Conservation (phyloP, 1,140 invertebrate species). For the Micrasema minimum region DNA sequence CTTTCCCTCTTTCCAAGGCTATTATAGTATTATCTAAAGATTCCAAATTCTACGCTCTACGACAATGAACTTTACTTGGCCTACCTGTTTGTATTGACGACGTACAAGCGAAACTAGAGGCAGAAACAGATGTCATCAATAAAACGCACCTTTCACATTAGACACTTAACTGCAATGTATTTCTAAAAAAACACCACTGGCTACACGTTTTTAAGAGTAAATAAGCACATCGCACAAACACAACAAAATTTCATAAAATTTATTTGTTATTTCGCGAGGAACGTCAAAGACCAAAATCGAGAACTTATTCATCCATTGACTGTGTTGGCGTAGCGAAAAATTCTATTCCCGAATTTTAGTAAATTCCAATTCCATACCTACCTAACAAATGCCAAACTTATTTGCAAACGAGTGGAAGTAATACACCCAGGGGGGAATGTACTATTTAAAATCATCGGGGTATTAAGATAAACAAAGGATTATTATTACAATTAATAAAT, state of each 20-base stretch:
- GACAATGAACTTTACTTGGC: constrained; percentile 33
- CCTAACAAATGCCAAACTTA: too few species aligned
- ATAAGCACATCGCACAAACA: constrained; percentile 28
- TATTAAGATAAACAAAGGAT: too few species aligned
- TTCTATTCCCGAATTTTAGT: not conserved
- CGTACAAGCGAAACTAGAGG: constrained; percentile 40
- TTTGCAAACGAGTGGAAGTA: too few species aligned
- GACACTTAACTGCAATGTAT: constrained; percentile 22
- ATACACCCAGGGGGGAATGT: too few species aligned
- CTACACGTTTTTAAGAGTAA: constrained; percentile 16
- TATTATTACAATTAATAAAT: too few species aligned
- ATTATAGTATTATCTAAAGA: not conserved
- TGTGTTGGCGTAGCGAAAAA: constrained; percentile 16
- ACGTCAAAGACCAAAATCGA: constrained; percentile 43
- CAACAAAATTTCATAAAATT: constrained; percentile 17
- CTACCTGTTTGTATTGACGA: constrained; percentile 48
- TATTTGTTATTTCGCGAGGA: constrained; percentile 45
- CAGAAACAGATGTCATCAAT: constrained; percentile 48
- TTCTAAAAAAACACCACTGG: constrained; percentile 6
- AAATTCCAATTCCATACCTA: not conserved
- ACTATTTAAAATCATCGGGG: too few species aligned
- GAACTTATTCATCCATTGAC: constrained; percentile 38
- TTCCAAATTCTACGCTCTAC: constrained; percentile 25
- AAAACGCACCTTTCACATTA: constrained; percentile 43
- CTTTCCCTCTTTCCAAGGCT: constrained; percentile 25